phyloP scores from a whole-genome alignment of 1,140 invertebrate species.

The Drosophila eugracilis region DNA sequence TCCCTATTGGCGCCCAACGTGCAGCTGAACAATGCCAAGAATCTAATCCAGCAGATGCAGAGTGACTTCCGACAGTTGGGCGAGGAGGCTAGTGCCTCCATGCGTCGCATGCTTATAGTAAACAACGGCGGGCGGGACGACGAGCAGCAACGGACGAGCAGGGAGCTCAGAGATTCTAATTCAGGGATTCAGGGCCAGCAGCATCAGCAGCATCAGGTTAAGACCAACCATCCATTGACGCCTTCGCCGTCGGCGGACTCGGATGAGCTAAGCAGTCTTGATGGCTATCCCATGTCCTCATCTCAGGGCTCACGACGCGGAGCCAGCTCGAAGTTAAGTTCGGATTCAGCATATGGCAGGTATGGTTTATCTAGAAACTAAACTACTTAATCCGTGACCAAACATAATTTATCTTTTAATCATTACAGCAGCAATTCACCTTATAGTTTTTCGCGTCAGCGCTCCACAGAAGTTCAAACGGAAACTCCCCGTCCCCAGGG shows the following conservation, averaged over 20 bases:
- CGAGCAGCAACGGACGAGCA: conserved; percentile 2
- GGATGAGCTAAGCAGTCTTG: conserved; percentile 79
- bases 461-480: conserved; percentile 57
- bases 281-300: conserved; percentile 77
- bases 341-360: conserved; percentile 90
- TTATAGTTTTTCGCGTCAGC: conserved; percentile 74
- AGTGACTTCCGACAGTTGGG: conserved; percentile 70
- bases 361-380: conserved; percentile 72
- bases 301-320: conserved; percentile 64
- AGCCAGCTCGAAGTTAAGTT: conserved; percentile 84
- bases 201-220: conserved; percentile 14
- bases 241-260: conserved; percentile 70
- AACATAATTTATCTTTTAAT: too few relatives aligned
- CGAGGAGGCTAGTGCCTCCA: conserved; percentile 53
- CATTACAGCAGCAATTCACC: conserved; percentile 61
- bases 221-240: conserved; percentile 27
- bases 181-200: not conserved
- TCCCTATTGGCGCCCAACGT: conserved; percentile 61
- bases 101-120: conserved; percentile 39
- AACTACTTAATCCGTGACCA: too few relatives aligned
- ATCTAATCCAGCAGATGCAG: conserved; percentile 74
- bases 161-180: not conserved
- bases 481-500: conserved; percentile 25
- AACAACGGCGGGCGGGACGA: not conserved
- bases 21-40: conserved; percentile 79